Conservation (phyloP, 2,113 vertebrate genomes). For the Tachuris rubrigastra region DNA sequence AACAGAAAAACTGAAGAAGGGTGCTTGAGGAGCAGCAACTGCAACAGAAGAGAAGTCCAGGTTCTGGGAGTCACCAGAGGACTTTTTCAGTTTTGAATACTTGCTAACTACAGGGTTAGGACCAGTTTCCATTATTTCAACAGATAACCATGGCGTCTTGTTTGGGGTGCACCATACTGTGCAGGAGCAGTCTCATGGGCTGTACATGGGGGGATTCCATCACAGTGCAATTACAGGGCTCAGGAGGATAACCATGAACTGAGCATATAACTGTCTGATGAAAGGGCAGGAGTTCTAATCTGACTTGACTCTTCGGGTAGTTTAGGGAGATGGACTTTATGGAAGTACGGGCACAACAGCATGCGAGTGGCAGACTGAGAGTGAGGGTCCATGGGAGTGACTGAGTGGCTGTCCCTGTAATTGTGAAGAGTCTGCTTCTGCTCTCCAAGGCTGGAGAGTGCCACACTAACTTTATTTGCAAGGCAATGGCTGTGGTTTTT, state of each 20-base stretch:
- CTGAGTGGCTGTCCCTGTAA: not conserved
- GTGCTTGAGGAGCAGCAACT: not conserved
- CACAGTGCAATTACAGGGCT: not conserved
- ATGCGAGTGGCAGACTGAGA: not conserved
- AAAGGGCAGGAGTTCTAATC: not conserved
- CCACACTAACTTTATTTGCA: not conserved
- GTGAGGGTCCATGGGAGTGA: not conserved
- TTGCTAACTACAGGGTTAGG: not conserved
- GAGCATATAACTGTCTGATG: too few species aligned
- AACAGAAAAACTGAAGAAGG: not conserved
- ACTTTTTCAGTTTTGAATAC: not conserved
- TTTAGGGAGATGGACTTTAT: not conserved
- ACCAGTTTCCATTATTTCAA: not conserved
- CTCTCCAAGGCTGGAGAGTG: not conserved
- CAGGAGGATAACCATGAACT: not conserved
- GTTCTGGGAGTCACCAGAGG: not conserved
- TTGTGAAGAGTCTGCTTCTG: not conserved
- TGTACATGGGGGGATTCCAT: accelerated
- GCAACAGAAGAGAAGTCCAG: not conserved
- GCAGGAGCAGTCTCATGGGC: accelerated
- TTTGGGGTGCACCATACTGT: not conserved
- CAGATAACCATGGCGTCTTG: not conserved
- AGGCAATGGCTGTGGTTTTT: not conserved
- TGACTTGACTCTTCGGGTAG: not conserved
- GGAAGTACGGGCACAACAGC: not conserved